These are phyloP conservation scores for Sminthurinus aureus DNA, from an alignment of 2,888 invertebrate species.

Conservation along the genomic window DNA sequence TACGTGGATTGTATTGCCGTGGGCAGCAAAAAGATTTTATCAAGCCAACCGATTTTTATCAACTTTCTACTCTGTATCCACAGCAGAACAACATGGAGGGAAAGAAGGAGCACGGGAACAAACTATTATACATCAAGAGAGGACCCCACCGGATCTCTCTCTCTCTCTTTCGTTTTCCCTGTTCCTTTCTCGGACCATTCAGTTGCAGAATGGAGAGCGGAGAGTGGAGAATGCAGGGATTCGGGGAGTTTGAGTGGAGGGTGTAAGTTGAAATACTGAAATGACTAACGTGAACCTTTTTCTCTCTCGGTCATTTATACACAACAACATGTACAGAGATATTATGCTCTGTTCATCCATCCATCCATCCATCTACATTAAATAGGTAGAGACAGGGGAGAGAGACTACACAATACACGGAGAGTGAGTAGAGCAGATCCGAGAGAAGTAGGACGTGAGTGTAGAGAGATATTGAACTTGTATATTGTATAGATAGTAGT, in stretches of 20 bases:
- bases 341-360: background rate
- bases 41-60: background rate
- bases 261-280: slow-evolving; percentile 6
- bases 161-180: background rate
- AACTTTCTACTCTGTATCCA: background rate
- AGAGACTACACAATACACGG: background rate
- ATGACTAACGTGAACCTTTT: slow-evolving; percentile 1
- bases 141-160: slow-evolving; percentile 9
- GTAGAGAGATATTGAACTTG: background rate
- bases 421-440: background rate
- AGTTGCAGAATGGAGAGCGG: background rate
- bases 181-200: background rate
- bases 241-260: background rate
- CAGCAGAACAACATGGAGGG: background rate
- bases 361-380: background rate
- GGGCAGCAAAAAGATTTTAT: background rate
- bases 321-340: too few relatives aligned
- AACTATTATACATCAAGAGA: too few relatives aligned
- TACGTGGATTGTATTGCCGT: background rate
- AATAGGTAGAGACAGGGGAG: too few relatives aligned
- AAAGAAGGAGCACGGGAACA: background rate
- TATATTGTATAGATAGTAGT: background rate
- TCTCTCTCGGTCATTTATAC: background rate
- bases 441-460: background rate
- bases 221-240: background rate